Base-by-base conservation (phyloP, 2,797 vertebrate species). In the Propithecus perrieri region DNA sequence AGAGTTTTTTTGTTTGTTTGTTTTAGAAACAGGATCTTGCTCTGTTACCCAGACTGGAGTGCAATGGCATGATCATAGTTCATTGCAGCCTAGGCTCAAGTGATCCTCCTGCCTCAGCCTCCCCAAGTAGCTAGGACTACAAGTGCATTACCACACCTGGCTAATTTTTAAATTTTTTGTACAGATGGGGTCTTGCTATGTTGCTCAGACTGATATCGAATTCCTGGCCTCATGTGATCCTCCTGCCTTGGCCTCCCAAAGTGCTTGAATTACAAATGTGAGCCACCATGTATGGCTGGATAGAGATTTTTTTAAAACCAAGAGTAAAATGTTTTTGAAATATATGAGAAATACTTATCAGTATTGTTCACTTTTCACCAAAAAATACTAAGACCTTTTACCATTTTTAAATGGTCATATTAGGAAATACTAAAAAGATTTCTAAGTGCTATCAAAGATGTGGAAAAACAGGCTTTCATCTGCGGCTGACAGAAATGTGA, bases 381-480 rank as follows among this genome's bases (percentile, higher is more conserved):
- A 88, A 96, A 96, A 94, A 96, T 85, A 76, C 8, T 85, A 91
- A 93, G 26, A 17, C 17, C 12, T 85, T 30, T 91, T 93, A 91
- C 35, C 43, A 92, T 89, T 95, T 95, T 96, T 85, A 97, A 93
- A 55, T 61, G 35, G 80, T 88, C 46, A 53, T 59, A 88, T 15
- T 59, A 95, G 71, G 53, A 81, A 96, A 90, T 2, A 78, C 35
- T 72, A 85, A 96, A 91, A 84, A 53, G 22, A 43, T 78, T 96
- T 57, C 75, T 86, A 92, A 91, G 84, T 81, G 48, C 35, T 93
- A 93, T 4, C 30, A 95, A 89, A 1, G 26, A 89, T 65, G 33
- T 41, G 4, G 41, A 59, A 20, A 95, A 96, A 96, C 14, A 95
- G 84, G 65, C 48, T 96, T 72, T 84, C 61, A 63, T 76, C 28